phyloP scores from a whole-genome alignment of 2,797 vertebrate species.

The Phoeniculus purpureus region DNA sequence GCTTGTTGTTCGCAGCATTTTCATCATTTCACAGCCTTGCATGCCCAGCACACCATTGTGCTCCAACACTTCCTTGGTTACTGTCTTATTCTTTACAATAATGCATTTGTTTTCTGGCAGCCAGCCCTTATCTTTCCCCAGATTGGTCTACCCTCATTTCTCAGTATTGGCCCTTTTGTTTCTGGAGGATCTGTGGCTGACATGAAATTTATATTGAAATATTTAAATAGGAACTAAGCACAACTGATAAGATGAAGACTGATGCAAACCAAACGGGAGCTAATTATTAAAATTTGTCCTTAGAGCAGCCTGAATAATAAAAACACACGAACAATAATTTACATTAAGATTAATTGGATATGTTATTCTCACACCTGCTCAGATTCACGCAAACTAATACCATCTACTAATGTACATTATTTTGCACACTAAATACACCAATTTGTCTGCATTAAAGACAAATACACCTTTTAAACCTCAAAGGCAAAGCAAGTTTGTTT shows the following conservation, averaged over 20 bases:
- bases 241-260: not conserved
- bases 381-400: not conserved
- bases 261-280: not conserved
- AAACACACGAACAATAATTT: not conserved
- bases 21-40: not conserved
- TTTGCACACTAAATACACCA: not conserved
- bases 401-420: not conserved
- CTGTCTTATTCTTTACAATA: not conserved
- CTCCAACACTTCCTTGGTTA: not conserved
- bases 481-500: not conserved
- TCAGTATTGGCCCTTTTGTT: not conserved
- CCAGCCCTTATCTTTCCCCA: not conserved
- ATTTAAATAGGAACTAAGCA: not conserved
- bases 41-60: rapidly evolving
- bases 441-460: not conserved
- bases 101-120: not conserved
- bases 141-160: not conserved
- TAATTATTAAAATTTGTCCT: not conserved
- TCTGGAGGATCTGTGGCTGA: not conserved
- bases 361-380: not conserved
- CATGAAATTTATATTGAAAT: not conserved
- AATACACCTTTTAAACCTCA: not conserved
- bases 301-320: not conserved
- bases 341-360: not conserved
- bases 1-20: not conserved